Conservation (phyloP, 2,797 vertebrate species). For the Cynodonichthys magdalenae region DNA sequence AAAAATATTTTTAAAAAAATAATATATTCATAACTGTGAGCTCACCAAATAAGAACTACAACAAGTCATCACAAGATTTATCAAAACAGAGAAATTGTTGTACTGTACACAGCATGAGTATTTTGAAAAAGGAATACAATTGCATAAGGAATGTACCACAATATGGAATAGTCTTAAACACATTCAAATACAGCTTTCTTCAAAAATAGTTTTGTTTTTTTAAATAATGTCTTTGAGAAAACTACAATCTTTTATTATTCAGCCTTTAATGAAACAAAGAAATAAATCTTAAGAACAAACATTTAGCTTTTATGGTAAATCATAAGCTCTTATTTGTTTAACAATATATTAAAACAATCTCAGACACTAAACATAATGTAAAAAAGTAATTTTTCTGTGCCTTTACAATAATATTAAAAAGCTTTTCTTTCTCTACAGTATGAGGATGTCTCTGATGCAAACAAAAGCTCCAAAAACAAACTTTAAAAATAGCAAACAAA, state of each 20-base stretch:
- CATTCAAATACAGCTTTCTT: background rate
- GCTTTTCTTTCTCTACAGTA: too few species aligned
- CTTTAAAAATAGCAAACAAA: too few species aligned
- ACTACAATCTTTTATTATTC: background rate
- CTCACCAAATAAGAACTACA: slow-evolving; percentile 42
- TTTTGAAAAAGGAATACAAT: background rate
- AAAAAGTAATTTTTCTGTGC: too few species aligned
- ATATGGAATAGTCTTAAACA: background rate
- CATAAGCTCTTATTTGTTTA: too few species aligned
- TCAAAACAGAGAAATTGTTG: slow-evolving; percentile 29
- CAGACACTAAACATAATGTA: too few species aligned
- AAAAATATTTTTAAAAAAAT: slow-evolving; percentile 44
- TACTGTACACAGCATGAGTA: background rate
- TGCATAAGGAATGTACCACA: background rate
- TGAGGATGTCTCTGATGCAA: too few species aligned
- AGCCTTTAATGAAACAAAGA: background rate
- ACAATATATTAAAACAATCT: too few species aligned
- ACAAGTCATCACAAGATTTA: slow-evolving; percentile 63
- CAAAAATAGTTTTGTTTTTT: background rate
- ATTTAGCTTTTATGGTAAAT: too few species aligned
- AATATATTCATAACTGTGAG: slow-evolving; percentile 46
- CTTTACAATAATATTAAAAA: background rate
- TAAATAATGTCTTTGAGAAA: background rate
- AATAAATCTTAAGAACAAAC: too few species aligned
- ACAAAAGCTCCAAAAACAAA: too few species aligned